These are phyloP conservation scores for Portunus trituberculatus DNA, from an alignment of 1,140 invertebrate species.

Conservation along the genomic window DNA sequence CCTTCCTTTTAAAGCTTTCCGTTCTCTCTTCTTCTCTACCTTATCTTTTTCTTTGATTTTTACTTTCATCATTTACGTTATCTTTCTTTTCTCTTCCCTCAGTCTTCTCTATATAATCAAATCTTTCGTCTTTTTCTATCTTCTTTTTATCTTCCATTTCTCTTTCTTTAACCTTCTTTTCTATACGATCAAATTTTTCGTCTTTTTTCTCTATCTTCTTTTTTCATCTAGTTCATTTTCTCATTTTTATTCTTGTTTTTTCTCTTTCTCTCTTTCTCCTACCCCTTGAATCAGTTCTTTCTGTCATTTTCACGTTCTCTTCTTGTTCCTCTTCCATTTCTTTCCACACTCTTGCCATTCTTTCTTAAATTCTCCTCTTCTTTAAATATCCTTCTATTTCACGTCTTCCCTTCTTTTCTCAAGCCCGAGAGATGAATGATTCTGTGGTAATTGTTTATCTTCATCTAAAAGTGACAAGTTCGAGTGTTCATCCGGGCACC, in stretches of 20 bases:
- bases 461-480: too few relatives aligned
- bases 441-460: too few relatives aligned
- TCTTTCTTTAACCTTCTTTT: not conserved
- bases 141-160: not conserved
- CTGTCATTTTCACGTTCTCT: not conserved
- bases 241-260: too few relatives aligned
- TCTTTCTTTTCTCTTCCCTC: not conserved
- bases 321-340: not conserved
- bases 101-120: not conserved
- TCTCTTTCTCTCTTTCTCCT: too few relatives aligned
- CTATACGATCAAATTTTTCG: not conserved
- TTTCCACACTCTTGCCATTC: not conserved
- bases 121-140: not conserved
- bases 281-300: not conserved
- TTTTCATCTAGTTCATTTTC: not conserved
- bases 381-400: not conserved
- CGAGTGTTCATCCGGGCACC: too few relatives aligned
- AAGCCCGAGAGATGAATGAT: too few relatives aligned
- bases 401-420: too few relatives aligned
- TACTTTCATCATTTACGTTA: not conserved
- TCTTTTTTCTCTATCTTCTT: too few relatives aligned
- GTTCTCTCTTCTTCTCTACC: not conserved
- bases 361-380: not conserved
- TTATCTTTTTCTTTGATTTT: not conserved
- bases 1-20: too few relatives aligned